Evolutionary conservation across 2,113 vertebrate genomes (phyloP).

Genomic region (Gallinago media): DNA sequence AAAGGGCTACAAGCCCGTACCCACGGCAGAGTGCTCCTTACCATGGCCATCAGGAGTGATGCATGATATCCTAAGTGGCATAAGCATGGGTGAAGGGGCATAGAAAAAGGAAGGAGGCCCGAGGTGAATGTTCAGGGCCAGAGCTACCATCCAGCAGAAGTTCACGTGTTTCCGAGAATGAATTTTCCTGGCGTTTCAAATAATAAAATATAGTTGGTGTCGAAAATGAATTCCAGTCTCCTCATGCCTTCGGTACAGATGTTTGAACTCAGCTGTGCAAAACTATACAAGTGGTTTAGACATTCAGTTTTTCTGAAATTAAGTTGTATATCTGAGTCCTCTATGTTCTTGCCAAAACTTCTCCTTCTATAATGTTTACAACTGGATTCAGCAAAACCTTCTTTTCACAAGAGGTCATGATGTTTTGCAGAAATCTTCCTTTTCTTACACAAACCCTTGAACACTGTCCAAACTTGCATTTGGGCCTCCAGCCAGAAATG

Average conservation of each 20-base stretch:
- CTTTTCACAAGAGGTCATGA: background rate
- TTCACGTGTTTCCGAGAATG: background rate
- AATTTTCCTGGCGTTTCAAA: background rate
- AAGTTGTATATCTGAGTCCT: background rate
- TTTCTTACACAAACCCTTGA: background rate
- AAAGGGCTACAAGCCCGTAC: background rate
- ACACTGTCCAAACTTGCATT: background rate
- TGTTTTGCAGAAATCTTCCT: background rate
- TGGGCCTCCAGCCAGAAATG: background rate
- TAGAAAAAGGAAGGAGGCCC: background rate
- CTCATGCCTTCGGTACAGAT: background rate
- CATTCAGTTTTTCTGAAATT: background rate
- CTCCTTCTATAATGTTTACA: background rate
- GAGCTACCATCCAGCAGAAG: background rate
- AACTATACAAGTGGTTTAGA: background rate
- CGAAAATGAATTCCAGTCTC: accelerated
- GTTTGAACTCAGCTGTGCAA: background rate
- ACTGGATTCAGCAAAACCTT: background rate
- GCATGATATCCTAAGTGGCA: accelerated
- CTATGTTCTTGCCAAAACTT: background rate
- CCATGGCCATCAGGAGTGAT: accelerated
- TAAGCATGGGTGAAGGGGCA: background rate
- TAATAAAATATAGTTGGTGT: background rate
- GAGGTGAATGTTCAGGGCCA: background rate
- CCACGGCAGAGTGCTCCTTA: background rate